phyloP scores from a whole-genome alignment of 2,888 invertebrate genomes.

The Digitonthophagus gazella region DNA sequence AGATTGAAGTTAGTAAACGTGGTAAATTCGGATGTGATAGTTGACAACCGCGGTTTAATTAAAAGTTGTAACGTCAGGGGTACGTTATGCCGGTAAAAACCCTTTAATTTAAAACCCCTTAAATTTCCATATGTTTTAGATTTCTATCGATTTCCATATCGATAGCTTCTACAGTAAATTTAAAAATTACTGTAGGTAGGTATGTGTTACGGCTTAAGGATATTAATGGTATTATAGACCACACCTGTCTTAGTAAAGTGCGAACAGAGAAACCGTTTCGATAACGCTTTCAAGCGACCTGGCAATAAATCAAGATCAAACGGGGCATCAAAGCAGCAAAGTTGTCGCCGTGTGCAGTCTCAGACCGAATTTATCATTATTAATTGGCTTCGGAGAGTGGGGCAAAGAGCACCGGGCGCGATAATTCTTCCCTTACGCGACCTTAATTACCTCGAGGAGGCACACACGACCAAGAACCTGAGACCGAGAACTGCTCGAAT shows the following conservation, averaged over 20 bases:
- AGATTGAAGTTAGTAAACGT: not conserved
- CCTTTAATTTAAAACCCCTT: not conserved
- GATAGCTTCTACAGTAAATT: too few species aligned
- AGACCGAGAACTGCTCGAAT: not conserved
- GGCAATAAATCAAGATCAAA: constrained; percentile 28
- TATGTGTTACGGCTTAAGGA: too few species aligned
- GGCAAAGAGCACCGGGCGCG: constrained; percentile 34
- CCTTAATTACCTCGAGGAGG: constrained; percentile 44
- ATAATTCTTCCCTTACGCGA: constrained; percentile 48
- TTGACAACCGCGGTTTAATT: not conserved
- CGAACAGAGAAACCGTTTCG: not conserved
- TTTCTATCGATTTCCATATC: too few species aligned
- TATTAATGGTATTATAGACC: not conserved
- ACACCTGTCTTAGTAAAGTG: not conserved
- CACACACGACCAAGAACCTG: constrained; percentile 30
- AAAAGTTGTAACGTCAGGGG: not conserved
- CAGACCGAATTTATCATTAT: constrained; percentile 25
- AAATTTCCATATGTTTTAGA: too few species aligned
- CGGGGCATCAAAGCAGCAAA: constrained; percentile 17
- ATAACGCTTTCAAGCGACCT: constrained; percentile 5
- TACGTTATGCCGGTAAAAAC: not conserved
- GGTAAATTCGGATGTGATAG: not conserved
- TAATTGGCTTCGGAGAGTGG: constrained; percentile 25
- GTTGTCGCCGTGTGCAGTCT: constrained; percentile 12
- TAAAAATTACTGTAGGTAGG: too few species aligned